Conservation (phyloP, 2,113 vertebrate species). For the Thamnophis sirtalis region DNA sequence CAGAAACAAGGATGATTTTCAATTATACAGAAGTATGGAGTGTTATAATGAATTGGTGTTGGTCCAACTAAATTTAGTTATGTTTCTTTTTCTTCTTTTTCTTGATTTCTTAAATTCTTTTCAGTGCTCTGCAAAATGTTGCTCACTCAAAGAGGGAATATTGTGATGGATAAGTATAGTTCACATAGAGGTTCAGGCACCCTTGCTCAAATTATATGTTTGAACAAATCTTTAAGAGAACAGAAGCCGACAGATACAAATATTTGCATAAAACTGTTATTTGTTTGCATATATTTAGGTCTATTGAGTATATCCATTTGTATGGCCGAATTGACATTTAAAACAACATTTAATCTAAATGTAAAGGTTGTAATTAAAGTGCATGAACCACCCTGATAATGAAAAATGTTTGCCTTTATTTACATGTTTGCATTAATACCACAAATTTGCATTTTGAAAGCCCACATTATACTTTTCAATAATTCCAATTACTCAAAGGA, state of each 20-base stretch:
- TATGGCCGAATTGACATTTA: neutral
- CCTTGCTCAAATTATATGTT: neutral
- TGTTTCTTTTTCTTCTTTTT: neutral
- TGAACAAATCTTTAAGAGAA: neutral
- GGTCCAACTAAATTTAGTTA: neutral
- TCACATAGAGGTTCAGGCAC: neutral
- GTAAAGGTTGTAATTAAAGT: neutral
- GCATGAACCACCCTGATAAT: neutral
- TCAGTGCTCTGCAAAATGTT: neutral
- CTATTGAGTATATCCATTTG: neutral
- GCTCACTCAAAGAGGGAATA: neutral
- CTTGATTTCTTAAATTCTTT: neutral
- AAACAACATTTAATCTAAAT: neutral
- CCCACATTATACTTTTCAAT: neutral
- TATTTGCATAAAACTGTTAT: neutral
- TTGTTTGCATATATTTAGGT: neutral
- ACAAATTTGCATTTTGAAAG: neutral
- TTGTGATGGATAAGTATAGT: neutral
- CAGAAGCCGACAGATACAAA: neutral
- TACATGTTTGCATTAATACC: neutral
- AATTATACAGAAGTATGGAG: neutral
- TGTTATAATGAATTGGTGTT: neutral
- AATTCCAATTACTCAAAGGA: neutral
- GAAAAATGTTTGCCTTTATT: neutral
- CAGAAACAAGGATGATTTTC: neutral